Evolutionary conservation across 1,140 invertebrate species (phyloP).

Genomic region (Gryon sp.): DNA sequence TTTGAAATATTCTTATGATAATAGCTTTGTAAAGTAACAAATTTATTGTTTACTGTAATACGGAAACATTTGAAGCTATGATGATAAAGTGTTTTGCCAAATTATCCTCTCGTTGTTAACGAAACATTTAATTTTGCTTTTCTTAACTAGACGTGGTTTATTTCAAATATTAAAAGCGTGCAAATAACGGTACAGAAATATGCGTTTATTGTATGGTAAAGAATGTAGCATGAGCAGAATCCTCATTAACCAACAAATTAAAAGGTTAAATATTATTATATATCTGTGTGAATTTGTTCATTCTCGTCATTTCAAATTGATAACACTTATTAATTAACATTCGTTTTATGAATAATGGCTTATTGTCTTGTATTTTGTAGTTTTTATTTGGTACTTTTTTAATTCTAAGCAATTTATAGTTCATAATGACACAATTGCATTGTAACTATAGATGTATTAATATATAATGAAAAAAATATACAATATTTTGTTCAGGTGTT

Average conservation of each 20-base stretch:
- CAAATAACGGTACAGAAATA: slow-evolving; percentile 42
- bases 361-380: too few relatives aligned
- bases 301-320: slow-evolving; percentile 38
- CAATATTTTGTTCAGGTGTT: slow-evolving; percentile 13
- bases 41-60: slow-evolving; percentile 13
- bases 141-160: slow-evolving; percentile 32
- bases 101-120: slow-evolving; percentile 5
- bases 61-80: slow-evolving; percentile 19
- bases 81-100: slow-evolving; percentile 35
- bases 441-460: too few relatives aligned
- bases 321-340: slow-evolving; percentile 45
- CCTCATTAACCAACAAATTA: slow-evolving; percentile 38
- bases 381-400: too few relatives aligned
- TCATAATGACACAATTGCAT: slow-evolving; percentile 1
- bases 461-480: too few relatives aligned
- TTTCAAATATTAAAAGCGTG: slow-evolving; percentile 23
- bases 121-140: slow-evolving; percentile 32
- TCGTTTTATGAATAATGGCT: too few relatives aligned
- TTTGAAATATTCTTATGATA: neutral
- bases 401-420: too few relatives aligned
- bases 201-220: slow-evolving; percentile 45
- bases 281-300: slow-evolving; percentile 7
- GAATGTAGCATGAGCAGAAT: slow-evolving; percentile 35
- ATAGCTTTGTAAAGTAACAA: neutral
- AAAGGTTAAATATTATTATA: slow-evolving; percentile 52